phyloP scores from a whole-genome alignment of 2,797 vertebrate genomes.

The Mycteria americana region DNA sequence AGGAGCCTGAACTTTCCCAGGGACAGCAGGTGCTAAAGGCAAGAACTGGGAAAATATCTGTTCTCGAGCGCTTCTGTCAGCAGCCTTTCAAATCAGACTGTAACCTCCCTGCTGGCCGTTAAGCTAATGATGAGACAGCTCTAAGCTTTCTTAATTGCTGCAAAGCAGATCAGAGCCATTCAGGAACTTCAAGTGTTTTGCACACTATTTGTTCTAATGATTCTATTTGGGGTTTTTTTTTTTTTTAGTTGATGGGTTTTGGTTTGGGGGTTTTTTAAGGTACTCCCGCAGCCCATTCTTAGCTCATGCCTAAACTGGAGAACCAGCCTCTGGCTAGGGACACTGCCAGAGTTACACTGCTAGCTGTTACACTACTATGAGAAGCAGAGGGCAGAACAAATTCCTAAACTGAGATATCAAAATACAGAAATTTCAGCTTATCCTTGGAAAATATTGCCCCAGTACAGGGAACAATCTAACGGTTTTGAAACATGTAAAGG shows the following conservation, averaged over 20 bases:
- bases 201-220: neutral
- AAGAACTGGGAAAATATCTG: neutral
- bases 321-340: neutral
- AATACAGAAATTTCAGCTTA: neutral
- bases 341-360: neutral
- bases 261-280: neutral
- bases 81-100: neutral
- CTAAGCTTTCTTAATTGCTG: neutral
- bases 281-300: neutral
- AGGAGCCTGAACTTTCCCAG: conserved; percentile 19
- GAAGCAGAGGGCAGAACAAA: neutral
- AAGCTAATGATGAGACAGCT: neutral
- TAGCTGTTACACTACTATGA: neutral
- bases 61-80: neutral
- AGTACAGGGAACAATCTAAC: neutral
- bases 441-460: neutral
- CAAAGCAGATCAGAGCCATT: neutral
- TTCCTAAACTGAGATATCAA: neutral
- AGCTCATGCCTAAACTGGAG: neutral
- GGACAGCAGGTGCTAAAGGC: neutral
- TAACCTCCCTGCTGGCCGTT: neutral
- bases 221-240: neutral
- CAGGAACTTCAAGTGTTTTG: neutral
- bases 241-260: neutral
- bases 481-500: neutral